These are phyloP conservation scores for Neoascia interrupta DNA, from an alignment of 2,888 invertebrate species.

Conservation along the genomic window DNA sequence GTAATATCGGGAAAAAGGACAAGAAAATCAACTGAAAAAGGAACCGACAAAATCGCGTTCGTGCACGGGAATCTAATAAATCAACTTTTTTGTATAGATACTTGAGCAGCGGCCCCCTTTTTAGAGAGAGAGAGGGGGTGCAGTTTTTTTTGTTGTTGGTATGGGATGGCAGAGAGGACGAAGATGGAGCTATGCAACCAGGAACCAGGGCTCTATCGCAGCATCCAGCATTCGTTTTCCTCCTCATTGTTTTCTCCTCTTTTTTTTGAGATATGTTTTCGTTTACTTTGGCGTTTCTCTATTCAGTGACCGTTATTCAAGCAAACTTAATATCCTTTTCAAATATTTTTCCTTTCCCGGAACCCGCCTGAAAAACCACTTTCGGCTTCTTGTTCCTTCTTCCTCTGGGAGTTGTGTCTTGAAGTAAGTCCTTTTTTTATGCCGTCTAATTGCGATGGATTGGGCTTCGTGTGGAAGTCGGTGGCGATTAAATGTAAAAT, in stretches of 20 bases:
- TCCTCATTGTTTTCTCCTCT: constrained; percentile 26
- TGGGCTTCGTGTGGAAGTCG: constrained; percentile 35
- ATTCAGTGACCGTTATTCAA: constrained; percentile 60
- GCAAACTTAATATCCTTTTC: constrained; percentile 69
- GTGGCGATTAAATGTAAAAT: constrained; percentile 59
- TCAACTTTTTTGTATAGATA: constrained; percentile 66
- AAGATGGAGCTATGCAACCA: neutral
- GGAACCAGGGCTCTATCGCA: constrained; percentile 11
- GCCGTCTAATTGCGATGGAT: constrained; percentile 48
- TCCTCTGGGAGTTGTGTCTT: too few relatives aligned
- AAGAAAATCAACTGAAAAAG: constrained; percentile 17
- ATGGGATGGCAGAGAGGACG: neutral
- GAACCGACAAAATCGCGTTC: constrained; percentile 45
- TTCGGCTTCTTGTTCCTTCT: constrained; percentile 19
- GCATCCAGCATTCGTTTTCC: constrained; percentile 48
- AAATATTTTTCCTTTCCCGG: constrained; percentile 60
- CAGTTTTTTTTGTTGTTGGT: too few relatives aligned
- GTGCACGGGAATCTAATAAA: constrained; percentile 67
- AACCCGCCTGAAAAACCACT: too few relatives aligned
- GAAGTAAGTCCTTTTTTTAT: neutral
- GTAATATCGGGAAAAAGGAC: neutral
- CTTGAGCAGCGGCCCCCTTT: constrained; percentile 67
- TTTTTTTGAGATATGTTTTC: too few relatives aligned
- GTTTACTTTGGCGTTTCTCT: neutral
- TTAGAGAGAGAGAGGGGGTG: constrained; percentile 9